Percentiles rank a stretch among this genome's conserved stretches.
Conservation (phyloP, 2,113 vertebrate genomes). For the Channa maculata region DNA sequence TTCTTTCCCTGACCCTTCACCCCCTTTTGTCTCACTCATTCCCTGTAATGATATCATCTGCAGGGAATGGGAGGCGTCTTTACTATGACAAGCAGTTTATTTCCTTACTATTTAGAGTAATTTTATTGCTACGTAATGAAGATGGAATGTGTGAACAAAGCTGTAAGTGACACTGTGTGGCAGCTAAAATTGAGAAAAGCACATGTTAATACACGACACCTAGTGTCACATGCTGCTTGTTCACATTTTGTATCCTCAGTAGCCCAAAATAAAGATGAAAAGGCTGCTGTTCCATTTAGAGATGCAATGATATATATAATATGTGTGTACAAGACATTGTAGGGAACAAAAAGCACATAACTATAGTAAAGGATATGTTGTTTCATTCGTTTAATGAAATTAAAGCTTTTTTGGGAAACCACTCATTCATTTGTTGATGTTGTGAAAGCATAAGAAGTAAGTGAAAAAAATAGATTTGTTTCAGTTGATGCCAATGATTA, state of each 20-base stretch:
- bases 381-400: too few relatives aligned
- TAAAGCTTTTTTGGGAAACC: too few relatives aligned
- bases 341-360: too few relatives aligned
- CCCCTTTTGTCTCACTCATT: conserved; percentile 36
- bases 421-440: too few relatives aligned
- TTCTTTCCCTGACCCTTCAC: conserved; percentile 43
- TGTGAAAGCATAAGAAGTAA: not conserved
- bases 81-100: not conserved
- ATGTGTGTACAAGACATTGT: too few relatives aligned
- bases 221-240: not conserved
- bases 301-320: too few relatives aligned
- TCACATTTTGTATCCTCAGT: not conserved
- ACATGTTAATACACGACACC: not conserved
- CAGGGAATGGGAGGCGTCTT: not conserved
- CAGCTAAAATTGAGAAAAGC: not conserved
- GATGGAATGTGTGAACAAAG: too few relatives aligned
- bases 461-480: too few relatives aligned
- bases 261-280: not conserved
- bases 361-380: too few relatives aligned
- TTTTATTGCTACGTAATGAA: too few relatives aligned
- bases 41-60: conserved; percentile 16
- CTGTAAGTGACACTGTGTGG: not conserved
- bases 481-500: too few relatives aligned
- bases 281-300: not conserved
- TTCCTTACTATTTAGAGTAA: not conserved